These are phyloP conservation scores for Cataglyphis altisquamis DNA, from an alignment of 2,888 invertebrate species.

Conservation along the genomic window DNA sequence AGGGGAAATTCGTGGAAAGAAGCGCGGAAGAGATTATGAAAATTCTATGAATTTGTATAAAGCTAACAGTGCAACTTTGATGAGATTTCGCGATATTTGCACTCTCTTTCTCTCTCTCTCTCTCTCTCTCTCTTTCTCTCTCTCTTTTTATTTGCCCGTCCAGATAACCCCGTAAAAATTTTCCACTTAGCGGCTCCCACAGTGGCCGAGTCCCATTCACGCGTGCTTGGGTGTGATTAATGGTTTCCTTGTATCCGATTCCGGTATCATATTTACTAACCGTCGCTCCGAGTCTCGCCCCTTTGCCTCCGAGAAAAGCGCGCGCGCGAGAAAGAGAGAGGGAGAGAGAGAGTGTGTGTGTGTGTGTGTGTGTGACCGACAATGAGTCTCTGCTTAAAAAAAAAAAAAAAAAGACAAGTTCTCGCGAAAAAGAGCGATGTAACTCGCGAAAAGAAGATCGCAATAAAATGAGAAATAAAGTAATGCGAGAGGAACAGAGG, in stretches of 20 bases:
- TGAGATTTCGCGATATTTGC: background rate
- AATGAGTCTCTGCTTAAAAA: background rate
- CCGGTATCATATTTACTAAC: slow-evolving; percentile 76
- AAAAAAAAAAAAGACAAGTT: slow-evolving; percentile 5
- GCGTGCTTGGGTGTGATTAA: slow-evolving; percentile 75
- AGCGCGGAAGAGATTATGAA: background rate
- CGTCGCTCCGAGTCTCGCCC: slow-evolving; percentile 48
- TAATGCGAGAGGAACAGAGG: background rate
- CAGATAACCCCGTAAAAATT: slow-evolving; percentile 78
- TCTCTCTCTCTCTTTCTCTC: background rate
- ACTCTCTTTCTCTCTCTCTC: background rate
- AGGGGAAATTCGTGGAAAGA: background rate
- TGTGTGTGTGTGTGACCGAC: no score
- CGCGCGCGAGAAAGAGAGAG: background rate
- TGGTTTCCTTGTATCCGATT: slow-evolving; percentile 81
- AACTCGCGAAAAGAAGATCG: slow-evolving; percentile 1
- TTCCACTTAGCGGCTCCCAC: slow-evolving; percentile 69
- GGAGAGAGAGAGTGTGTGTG: background rate
- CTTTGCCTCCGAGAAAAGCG: slow-evolving; percentile 41
- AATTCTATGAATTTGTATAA: background rate
- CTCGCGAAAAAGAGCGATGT: slow-evolving; percentile 36
- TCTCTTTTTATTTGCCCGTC: background rate
- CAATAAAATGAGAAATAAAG: slow-evolving; percentile 23
- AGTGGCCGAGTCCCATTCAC: slow-evolving; percentile 38
- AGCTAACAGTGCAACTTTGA: slow-evolving; percentile 14